Conservation (phyloP, 2,797 vertebrate genomes). For the Aselliscus stoliczkanus region DNA sequence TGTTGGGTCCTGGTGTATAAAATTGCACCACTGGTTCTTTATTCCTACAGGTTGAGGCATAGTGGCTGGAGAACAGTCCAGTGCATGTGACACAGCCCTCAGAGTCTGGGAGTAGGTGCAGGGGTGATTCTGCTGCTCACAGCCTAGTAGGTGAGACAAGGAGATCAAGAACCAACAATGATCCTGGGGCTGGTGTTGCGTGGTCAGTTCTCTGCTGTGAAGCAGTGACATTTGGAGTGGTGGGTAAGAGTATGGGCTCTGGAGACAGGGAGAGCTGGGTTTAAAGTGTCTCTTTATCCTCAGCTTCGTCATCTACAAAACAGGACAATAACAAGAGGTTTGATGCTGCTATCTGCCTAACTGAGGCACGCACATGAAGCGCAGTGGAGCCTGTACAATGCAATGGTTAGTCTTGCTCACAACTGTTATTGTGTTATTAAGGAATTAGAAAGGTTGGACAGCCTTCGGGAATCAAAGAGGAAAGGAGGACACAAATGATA, state of each 20-base stretch:
- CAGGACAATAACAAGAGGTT: neutral
- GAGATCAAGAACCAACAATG: neutral
- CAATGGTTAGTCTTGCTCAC: neutral
- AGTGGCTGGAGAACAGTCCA: neutral
- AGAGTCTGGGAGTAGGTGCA: too few relatives aligned
- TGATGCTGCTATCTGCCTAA: neutral
- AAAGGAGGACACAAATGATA: neutral
- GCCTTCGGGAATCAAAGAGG: neutral
- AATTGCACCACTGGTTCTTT: neutral
- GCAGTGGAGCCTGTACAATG: too few relatives aligned
- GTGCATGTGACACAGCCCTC: neutral
- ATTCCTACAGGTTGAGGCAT: neutral
- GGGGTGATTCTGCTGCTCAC: neutral
- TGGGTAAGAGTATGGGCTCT: neutral
- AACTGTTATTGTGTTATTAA: neutral
- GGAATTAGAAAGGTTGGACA: neutral
- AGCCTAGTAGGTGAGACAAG: neutral
- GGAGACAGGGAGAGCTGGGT: neutral
- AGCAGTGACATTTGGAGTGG: neutral
- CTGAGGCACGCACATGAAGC: neutral
- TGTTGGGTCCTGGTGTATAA: neutral
- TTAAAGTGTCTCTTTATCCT: neutral
- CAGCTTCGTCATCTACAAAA: neutral
- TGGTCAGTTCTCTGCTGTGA: neutral
- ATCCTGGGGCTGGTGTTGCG: too few relatives aligned